Percentiles rank a stretch among this genome's conserved stretches.
Evolutionary conservation across 1,140 invertebrate species (phyloP).

Genomic region (Globodera rostochiensis): DNA sequence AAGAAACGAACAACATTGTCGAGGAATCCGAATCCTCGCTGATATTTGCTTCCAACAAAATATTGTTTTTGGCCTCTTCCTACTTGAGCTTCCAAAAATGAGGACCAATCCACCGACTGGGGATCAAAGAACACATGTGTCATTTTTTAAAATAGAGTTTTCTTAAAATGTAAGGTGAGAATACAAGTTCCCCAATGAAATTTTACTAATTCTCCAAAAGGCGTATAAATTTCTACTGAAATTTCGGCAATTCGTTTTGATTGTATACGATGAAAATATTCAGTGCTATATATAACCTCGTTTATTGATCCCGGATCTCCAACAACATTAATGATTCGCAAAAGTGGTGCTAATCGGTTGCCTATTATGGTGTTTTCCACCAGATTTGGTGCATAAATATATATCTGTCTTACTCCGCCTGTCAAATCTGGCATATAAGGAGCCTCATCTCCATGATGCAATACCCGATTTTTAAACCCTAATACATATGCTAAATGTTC

Average conservation of each 20-base stretch:
- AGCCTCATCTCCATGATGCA: too few species aligned
- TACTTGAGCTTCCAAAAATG: slow-evolving; percentile 1
- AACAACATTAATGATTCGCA: slow-evolving; percentile 6
- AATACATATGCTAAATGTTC: too few species aligned
- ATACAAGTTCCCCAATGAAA: slow-evolving; percentile 12
- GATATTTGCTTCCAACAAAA: slow-evolving; percentile 17
- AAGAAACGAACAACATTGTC: background rate
- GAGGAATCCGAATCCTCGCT: slow-evolving; percentile 13
- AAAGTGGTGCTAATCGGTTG: background rate
- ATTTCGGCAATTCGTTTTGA: too few species aligned
- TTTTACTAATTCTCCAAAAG: slow-evolving; percentile 7
- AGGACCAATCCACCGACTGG: slow-evolving; percentile 3
- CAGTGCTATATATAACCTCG: background rate
- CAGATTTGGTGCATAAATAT: background rate
- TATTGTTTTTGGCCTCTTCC: background rate
- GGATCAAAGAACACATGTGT: slow-evolving; percentile 7
- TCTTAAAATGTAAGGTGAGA: slow-evolving; percentile 9
- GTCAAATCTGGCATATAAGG: too few species aligned
- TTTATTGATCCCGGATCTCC: slow-evolving; percentile 6
- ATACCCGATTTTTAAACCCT: too few species aligned
- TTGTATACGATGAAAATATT: too few species aligned
- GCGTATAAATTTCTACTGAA: too few species aligned
- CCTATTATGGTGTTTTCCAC: slow-evolving; percentile 13
- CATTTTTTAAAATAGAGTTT: slow-evolving; percentile 12
- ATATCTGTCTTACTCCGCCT: too few species aligned